Conservation (phyloP, 2,888 invertebrate species). For the Tridacna gigas region DNA sequence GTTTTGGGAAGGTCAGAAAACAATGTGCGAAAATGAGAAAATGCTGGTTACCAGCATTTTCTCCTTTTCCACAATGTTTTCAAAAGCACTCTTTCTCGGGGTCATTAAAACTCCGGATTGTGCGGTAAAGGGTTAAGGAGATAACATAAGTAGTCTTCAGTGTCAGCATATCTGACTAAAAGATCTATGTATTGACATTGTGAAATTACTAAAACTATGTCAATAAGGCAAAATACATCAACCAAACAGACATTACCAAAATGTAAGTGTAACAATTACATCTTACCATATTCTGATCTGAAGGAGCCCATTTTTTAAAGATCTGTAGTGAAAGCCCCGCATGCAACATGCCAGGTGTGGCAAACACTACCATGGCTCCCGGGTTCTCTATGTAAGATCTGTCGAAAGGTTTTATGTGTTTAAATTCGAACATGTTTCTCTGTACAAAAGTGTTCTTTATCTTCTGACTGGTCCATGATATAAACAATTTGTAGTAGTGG, state of each 20-base stretch:
- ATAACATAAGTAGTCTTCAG: too few relatives aligned
- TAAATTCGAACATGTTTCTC: slow-evolving; percentile 99
- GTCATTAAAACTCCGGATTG: too few relatives aligned
- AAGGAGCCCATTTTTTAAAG: slow-evolving; percentile 99
- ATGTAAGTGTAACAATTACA: too few relatives aligned
- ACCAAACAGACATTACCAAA: neutral
- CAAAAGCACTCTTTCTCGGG: too few relatives aligned
- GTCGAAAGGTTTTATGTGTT: slow-evolving; percentile 94
- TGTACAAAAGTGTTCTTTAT: slow-evolving; percentile 99
- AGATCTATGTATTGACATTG: neutral
- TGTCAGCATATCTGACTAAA: too few relatives aligned
- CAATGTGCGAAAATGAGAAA: too few relatives aligned
- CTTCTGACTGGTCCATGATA: slow-evolving; percentile 99
- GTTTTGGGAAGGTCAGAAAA: too few relatives aligned
- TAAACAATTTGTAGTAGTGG: slow-evolving; percentile 99
- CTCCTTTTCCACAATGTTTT: too few relatives aligned
- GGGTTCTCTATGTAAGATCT: slow-evolving; percentile 95
- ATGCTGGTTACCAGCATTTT: too few relatives aligned
- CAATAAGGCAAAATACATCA: neutral
- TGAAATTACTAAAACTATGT: neutral
- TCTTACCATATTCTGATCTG: slow-evolving; percentile 96
- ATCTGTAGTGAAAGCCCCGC: slow-evolving; percentile 98
- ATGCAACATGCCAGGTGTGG: slow-evolving; percentile 99
- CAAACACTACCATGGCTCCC: slow-evolving; percentile 99
- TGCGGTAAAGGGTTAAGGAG: too few relatives aligned